phyloP scores from a whole-genome alignment of 2,888 invertebrate genomes.

The Hydriomena furcata region DNA sequence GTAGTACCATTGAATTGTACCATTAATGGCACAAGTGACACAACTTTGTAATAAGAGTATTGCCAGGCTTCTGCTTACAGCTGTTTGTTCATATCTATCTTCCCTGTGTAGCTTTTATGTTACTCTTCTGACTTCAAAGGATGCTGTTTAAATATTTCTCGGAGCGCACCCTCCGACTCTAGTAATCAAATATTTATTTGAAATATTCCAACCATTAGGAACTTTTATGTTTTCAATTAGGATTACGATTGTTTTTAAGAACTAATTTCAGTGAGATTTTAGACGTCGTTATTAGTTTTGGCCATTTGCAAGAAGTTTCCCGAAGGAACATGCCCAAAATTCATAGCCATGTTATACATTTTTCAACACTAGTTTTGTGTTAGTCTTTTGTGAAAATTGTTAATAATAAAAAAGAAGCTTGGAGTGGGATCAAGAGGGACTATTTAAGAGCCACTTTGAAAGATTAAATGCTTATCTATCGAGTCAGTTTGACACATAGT shows the following conservation, averaged over 20 bases:
- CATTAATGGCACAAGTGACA: too few species aligned
- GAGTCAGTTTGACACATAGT: background rate
- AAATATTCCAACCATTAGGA: conserved; percentile 30
- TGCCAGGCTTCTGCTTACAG: too few species aligned
- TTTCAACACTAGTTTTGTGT: too few species aligned
- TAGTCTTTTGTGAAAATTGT: too few species aligned
- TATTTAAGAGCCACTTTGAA: too few species aligned
- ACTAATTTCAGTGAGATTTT: conserved; percentile 2
- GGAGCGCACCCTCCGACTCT: conserved; percentile 10
- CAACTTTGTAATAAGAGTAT: too few species aligned
- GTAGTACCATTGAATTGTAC: too few species aligned
- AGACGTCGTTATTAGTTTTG: background rate
- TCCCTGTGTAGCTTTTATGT: background rate
- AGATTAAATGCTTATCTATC: too few species aligned
- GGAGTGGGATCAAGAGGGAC: too few species aligned
- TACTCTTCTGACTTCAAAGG: conserved; percentile 28
- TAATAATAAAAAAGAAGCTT: too few species aligned
- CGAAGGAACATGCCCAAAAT: too few species aligned
- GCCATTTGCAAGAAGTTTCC: background rate
- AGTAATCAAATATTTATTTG: conserved; percentile 32
- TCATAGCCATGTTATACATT: too few species aligned
- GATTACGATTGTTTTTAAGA: background rate
- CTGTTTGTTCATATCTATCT: background rate
- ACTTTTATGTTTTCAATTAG: conserved; percentile 22
- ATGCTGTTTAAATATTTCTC: conserved; percentile 39